Percentiles rank a stretch among this genome's conserved stretches.
phyloP scores from a whole-genome alignment of 37 sponge, comb jelly and placozoan species.

The Cliona cf. orientalis region DNA sequence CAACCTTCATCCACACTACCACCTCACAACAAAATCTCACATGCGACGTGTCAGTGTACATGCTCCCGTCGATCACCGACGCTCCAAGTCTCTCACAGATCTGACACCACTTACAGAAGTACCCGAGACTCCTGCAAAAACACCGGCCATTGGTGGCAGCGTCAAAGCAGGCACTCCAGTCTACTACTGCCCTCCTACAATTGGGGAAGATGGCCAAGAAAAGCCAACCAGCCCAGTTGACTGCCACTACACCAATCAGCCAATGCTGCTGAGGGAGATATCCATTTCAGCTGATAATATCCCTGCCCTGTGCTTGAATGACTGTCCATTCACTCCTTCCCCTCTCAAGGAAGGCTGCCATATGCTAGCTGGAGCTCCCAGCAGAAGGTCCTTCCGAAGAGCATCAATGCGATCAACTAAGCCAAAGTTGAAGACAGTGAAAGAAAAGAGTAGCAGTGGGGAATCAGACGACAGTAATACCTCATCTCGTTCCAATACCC shows the following conservation, averaged over 20 bases:
- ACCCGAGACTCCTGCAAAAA: neutral
- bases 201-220: neutral
- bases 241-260: slow-evolving; percentile 1
- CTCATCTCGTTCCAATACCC: slow-evolving; percentile 5
- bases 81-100: slow-evolving; percentile 31
- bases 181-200: neutral
- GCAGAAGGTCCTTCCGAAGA: no score
- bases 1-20: slow-evolving; percentile 36
- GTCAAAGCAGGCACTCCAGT: slow-evolving; percentile 14
- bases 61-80: neutral
- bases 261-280: slow-evolving; percentile 8
- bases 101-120: slow-evolving; percentile 24
- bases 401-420: neutral
- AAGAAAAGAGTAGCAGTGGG: neutral
- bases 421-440: neutral
- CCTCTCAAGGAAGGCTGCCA: neutral
- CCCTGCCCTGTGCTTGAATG: slow-evolving; percentile 45
- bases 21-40: slow-evolving; percentile 8
- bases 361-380: neutral
- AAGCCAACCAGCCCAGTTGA: neutral
- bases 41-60: neutral
- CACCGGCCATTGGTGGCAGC: slow-evolving; percentile 21
- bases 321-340: slow-evolving; percentile 24
- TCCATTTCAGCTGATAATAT: slow-evolving; percentile 41
- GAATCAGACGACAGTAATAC: slow-evolving; percentile 36